Evolutionary conservation across 1,140 invertebrate species (phyloP), one percentile per base, ranked within the genome.

Genomic region (Lanistes nyassanus): DNA sequence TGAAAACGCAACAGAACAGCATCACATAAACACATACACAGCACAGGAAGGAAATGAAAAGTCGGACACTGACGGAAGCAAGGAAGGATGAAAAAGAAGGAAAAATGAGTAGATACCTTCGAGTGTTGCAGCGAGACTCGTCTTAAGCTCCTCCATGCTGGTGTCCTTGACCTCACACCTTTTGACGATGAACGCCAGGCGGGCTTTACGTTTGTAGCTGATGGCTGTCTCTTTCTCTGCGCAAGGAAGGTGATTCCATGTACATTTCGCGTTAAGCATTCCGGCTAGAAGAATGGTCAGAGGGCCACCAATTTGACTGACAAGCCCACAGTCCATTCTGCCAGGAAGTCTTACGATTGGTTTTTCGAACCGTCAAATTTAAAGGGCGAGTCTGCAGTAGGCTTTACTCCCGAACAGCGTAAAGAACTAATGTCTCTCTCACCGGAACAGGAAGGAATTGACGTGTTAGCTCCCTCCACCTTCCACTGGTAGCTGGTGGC

Each of bases 401-500:
- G 37, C n/a, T 9, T 39, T 11, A 62, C 58, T 26, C 5, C 34
- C 51, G 11, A 16, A 13, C 23, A 55, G 11, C 23, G 51, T 55
- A 16, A 16, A n/a, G 11, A 55, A 55, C 23, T 55, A n/a, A 55
- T 3, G 3, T 3, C 9, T 9, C 56, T 71, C 37, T 36, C 76
- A 88, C 87, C 80, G 26, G 88, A 89, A 76, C 88, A 89, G 21
- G 81, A 76, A 13, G 88, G 85, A n/a, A 89, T 73, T 0, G 81
- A 75, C 2, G 71, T 66, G 53, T 82, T 83, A 4, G 82, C 76
- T 58, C 7, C 76, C 67, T 39, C 81, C 75, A 78, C 79, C 58
- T 74, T 79, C 88, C 88, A 89, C 56, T 80, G 39, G 74, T 80
- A 87, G 3, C 80, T 69, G 19, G 84, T 86, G 51, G 75, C 79